Evolutionary conservation across 2,113 vertebrate genomes (phyloP).

Genomic region (Formicarius rufipectus): DNA sequence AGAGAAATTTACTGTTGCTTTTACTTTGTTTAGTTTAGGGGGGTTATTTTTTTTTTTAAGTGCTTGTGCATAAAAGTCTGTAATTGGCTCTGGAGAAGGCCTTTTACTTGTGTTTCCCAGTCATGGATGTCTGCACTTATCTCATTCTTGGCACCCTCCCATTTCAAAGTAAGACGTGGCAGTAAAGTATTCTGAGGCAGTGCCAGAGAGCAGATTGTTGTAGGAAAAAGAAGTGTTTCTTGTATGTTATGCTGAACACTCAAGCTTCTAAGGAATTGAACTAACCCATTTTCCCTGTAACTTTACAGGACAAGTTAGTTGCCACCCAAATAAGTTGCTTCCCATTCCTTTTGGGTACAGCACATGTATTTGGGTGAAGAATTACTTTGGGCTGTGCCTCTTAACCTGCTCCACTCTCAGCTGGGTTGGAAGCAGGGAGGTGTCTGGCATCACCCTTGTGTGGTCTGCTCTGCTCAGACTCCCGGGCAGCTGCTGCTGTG

Average conservation of each 20-base stretch:
- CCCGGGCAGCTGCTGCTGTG: background rate
- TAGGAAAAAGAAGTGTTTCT: constrained; percentile 68
- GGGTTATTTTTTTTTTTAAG: background rate
- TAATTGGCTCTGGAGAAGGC: constrained; percentile 54
- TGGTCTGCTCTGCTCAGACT: background rate
- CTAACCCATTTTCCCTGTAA: background rate
- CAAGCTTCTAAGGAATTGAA: constrained; percentile 19
- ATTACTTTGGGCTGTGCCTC: background rate
- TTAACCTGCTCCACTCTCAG: background rate
- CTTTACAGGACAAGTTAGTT: background rate
- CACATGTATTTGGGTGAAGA: background rate
- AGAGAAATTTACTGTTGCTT: constrained; percentile 13
- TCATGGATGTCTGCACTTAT: constrained; percentile 70
- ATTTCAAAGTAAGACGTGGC: constrained; percentile 80
- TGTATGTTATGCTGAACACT: constrained; percentile 45
- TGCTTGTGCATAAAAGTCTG: background rate
- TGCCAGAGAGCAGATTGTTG: constrained; percentile 76
- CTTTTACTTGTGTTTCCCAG: constrained; percentile 56
- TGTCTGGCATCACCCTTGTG: background rate
- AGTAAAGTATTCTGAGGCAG: constrained; percentile 75
- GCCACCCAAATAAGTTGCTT: background rate
- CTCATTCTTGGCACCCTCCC: constrained; percentile 76
- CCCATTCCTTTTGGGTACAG: background rate
- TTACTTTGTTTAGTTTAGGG: constrained; percentile 5
- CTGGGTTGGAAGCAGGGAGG: background rate